A percentile compares a stretch with the other conserved stretches of the same genome.
phyloP scores from a whole-genome alignment of 2,113 vertebrate genomes.

The Puffinus mauretanicus region DNA sequence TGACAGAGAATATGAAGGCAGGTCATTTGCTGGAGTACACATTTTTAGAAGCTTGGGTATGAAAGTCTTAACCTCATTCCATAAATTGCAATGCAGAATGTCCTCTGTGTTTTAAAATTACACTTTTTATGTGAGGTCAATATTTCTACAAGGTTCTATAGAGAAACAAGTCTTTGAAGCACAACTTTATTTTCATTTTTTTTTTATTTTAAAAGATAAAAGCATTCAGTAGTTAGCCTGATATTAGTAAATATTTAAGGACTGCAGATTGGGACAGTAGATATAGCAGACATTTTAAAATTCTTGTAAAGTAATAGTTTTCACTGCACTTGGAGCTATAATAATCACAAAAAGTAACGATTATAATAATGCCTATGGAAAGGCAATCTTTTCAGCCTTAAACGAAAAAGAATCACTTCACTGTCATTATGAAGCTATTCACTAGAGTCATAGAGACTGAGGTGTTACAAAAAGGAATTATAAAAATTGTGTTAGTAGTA shows the following conservation, averaged over 20 bases:
- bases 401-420: neutral
- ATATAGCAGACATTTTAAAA: neutral
- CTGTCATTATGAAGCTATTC: neutral
- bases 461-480: neutral
- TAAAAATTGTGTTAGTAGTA: neutral
- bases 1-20: neutral
- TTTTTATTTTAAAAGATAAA: neutral
- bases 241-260: neutral
- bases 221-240: neutral
- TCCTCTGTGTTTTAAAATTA: neutral
- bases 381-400: neutral
- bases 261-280: neutral
- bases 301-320: neutral
- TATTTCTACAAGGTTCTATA: neutral
- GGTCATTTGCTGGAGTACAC: neutral
- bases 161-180: neutral
- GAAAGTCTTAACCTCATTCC: conserved; percentile 26
- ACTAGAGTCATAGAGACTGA: neutral
- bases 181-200: neutral
- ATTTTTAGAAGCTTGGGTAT: neutral
- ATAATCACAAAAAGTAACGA: neutral
- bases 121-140: neutral
- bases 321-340: neutral
- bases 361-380: neutral
- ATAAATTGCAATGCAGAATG: conserved; percentile 1